Percentiles rank a stretch among this genome's conserved stretches.
Conservation (phyloP, 2,888 invertebrate species). For the Scaptomyza tumidula region DNA sequence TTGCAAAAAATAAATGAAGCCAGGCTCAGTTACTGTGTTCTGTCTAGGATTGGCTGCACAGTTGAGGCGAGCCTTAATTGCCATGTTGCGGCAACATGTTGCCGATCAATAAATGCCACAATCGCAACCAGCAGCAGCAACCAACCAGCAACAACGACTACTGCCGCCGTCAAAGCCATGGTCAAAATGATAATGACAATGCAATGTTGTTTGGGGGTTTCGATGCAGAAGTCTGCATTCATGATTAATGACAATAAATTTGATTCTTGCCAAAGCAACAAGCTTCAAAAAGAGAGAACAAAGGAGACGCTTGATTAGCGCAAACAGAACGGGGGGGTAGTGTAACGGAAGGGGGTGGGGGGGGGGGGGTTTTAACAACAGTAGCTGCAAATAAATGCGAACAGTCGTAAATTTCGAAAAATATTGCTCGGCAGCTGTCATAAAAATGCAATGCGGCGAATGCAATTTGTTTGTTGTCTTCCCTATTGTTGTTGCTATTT, state of each 20-base stretch:
- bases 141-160: no score
- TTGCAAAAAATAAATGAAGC: slow-evolving; percentile 67
- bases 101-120: slow-evolving; percentile 68
- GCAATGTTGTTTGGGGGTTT: slow-evolving; percentile 34
- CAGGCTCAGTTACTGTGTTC: slow-evolving; percentile 18
- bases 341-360: background rate
- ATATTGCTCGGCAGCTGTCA: slow-evolving; percentile 71
- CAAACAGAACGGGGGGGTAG: slow-evolving; percentile 5
- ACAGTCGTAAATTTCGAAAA: slow-evolving; percentile 71
- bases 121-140: slow-evolving; percentile 17
- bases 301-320: slow-evolving; percentile 71
- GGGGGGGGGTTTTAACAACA: background rate
- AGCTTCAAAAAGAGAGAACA: slow-evolving; percentile 17
- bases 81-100: slow-evolving; percentile 79
- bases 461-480: slow-evolving; percentile 69
- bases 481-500: background rate
- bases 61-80: slow-evolving; percentile 65
- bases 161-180: slow-evolving; percentile 55
- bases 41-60: slow-evolving; percentile 28
- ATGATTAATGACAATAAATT: slow-evolving; percentile 79
- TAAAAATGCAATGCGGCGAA: slow-evolving; percentile 68
- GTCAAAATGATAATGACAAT: slow-evolving; percentile 77
- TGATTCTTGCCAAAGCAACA: slow-evolving; percentile 53
- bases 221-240: slow-evolving; percentile 45
- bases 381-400: slow-evolving; percentile 44